Percentiles rank a stretch among this genome's conserved stretches.
Evolutionary conservation across 53 echinoderm and acorn worm species (phyloP).

Genomic region (Apostichopus leukothele): DNA sequence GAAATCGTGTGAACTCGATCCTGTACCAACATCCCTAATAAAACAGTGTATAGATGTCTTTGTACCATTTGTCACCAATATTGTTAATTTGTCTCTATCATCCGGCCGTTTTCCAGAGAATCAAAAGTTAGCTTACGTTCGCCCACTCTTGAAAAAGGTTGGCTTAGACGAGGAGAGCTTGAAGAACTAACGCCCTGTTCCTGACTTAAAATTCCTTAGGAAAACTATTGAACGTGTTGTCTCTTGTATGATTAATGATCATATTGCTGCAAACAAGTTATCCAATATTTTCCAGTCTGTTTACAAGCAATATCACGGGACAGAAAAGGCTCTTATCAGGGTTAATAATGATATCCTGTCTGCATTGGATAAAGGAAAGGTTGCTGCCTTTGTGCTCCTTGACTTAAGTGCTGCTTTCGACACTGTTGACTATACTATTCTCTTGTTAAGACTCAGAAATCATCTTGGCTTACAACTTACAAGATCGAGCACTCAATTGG

Average conservation of each 20-base stretch:
- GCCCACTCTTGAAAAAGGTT: slow-evolving; percentile 40
- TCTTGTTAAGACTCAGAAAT: slow-evolving; percentile 32
- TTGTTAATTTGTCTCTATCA: slow-evolving; percentile 39
- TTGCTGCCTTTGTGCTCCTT: slow-evolving; percentile 42
- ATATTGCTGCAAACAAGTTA: slow-evolving; percentile 37
- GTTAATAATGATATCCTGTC: slow-evolving; percentile 56
- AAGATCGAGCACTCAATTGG: not conserved
- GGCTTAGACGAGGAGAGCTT: slow-evolving; percentile 49
- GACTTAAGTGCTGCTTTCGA: slow-evolving; percentile 52
- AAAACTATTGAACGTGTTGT: slow-evolving; percentile 56
- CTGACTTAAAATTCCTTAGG: slow-evolving; percentile 52
- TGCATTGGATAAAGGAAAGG: slow-evolving; percentile 51
- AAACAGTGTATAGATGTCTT: slow-evolving; percentile 36
- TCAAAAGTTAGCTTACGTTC: not conserved
- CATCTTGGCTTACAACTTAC: not conserved
- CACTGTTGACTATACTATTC: slow-evolving; percentile 43
- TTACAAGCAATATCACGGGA: slow-evolving; percentile 48
- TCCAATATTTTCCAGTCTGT: slow-evolving; percentile 21
- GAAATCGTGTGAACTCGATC: slow-evolving; percentile 32
- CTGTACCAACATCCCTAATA: slow-evolving; percentile 13
- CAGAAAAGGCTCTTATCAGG: slow-evolving; percentile 44
- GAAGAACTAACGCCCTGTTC: slow-evolving; percentile 51
- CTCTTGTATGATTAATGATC: slow-evolving; percentile 40
- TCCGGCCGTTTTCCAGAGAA: slow-evolving; percentile 29
- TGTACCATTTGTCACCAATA: slow-evolving; percentile 50